These are phyloP conservation scores for Steinernema khuongi DNA, from an alignment of 1,140 invertebrate species.

Conservation along the genomic window DNA sequence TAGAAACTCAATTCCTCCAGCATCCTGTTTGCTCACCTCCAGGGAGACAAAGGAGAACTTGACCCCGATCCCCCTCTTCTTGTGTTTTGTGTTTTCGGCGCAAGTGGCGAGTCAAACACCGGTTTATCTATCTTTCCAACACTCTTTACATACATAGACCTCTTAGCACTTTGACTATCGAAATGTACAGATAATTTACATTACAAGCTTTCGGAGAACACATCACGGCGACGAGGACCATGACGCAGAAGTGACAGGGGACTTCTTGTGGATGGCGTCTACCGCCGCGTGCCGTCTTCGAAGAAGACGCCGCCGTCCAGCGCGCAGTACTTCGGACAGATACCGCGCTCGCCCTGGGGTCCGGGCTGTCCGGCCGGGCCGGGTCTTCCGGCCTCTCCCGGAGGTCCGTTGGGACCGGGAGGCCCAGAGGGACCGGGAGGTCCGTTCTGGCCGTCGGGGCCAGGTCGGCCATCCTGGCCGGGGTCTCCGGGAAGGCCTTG, in stretches of 20 bases:
- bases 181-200: conserved; percentile 2
- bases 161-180: neutral
- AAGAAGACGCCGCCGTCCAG: conserved; percentile 48
- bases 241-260: neutral
- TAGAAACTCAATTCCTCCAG: no score
- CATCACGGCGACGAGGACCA: conserved; percentile 1
- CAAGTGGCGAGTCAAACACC: neutral
- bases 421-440: conserved; percentile 48
- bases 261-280: conserved; percentile 35
- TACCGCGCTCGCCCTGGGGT: conserved; percentile 39
- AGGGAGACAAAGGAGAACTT: neutral
- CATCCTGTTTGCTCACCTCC: no score
- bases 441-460: conserved; percentile 24
- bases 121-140: neutral
- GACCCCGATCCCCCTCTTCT: neutral
- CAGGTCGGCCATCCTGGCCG: conserved; percentile 32
- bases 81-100: no score
- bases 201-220: conserved; percentile 9
- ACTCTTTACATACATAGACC: conserved; percentile 1
- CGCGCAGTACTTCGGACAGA: conserved; percentile 50
- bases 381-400: conserved; percentile 39
- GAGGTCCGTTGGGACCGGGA: conserved; percentile 30
- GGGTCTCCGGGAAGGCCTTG: conserved; percentile 37
- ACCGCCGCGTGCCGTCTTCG: conserved; percentile 45
- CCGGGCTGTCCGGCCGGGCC: conserved; percentile 45